Evolutionary conservation across 2,797 vertebrate species (phyloP), one percentile per base, ranked within the genome.

Genomic region (Silurus lanzhouensis): DNA sequence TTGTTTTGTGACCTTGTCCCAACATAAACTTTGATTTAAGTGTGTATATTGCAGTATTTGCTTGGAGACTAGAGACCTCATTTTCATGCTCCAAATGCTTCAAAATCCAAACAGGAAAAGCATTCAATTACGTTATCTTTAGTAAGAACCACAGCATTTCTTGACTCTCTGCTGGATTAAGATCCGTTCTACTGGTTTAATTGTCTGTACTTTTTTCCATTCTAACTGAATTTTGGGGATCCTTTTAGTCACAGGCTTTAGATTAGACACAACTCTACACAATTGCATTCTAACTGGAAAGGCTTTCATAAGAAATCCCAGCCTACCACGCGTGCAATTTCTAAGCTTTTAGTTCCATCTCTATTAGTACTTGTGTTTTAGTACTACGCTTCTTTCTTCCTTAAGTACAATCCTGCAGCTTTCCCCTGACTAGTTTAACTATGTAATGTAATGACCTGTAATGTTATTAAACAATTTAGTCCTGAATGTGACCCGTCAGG

Each of bases 71-170:
- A 1, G 27, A 71, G 44, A 44, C 19, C 55, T 83, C 25, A 55
- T 83, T 78, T 83, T 60, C 57, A 46, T 83, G 64, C 78, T 52
- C 74, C 63, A 38, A 64, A 38, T 60, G 27, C 44, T 78, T 61
- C 14, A 83, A 10, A 84, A 70, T 63, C 64, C 38, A 86, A 86
- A 87, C 89, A 87, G 87, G 84, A 88, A 90, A 79, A 60, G 58
- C 70, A 58, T 84, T 57, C 81, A 38, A 83, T 84, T 84, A 86
- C 60, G 84, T 79, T 86, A 75, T 86, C 63, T 86, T 67, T 48
- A 22, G 78, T 57, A 15, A 75, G 60, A 81, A 67, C 63, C 70
- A 63, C 12, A 63, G 64, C 17, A 17, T 86, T 38, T 64, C 22
- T 60, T 9, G 66, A n/a, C 55, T 68, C 20, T 52, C 14, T 27